Evolutionary conservation across 2,888 invertebrate species (phyloP).

Genomic region (Autographa gamma): DNA sequence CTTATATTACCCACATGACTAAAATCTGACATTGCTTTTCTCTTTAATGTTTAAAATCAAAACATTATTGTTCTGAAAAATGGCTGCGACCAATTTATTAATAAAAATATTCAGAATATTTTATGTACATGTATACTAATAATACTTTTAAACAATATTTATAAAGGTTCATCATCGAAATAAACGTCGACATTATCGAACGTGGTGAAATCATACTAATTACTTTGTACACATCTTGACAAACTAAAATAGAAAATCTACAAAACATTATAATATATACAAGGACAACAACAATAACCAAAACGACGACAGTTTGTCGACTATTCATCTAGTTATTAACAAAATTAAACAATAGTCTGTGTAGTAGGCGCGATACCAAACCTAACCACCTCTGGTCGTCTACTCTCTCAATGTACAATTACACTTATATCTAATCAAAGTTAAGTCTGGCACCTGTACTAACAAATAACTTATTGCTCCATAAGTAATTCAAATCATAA

Average conservation of each 20-base stretch:
- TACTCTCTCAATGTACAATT: slow-evolving; percentile 66
- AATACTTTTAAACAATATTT: slow-evolving; percentile 89
- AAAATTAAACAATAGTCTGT: slow-evolving; percentile 69
- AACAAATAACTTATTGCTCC: slow-evolving; percentile 71
- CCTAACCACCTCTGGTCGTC: slow-evolving; percentile 57
- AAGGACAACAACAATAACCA: slow-evolving; percentile 84
- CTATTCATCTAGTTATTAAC: slow-evolving; percentile 70
- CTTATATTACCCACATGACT: slow-evolving; percentile 60
- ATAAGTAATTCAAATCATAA: slow-evolving; percentile 64
- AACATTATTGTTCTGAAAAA: slow-evolving; percentile 49
- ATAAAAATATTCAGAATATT: slow-evolving; percentile 80
- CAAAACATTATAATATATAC: slow-evolving; percentile 85
- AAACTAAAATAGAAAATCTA: slow-evolving; percentile 87
- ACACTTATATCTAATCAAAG: slow-evolving; percentile 70
- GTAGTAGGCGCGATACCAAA: slow-evolving; percentile 58
- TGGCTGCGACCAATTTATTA: slow-evolving; percentile 69
- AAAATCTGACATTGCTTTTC: slow-evolving; percentile 58
- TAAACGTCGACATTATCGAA: slow-evolving; percentile 74
- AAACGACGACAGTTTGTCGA: slow-evolving; percentile 74
- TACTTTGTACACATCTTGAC: slow-evolving; percentile 86
- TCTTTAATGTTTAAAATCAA: slow-evolving; percentile 50
- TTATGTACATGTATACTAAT: slow-evolving; percentile 87
- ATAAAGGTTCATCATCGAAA: slow-evolving; percentile 77
- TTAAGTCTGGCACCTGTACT: slow-evolving; percentile 74
- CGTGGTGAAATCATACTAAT: slow-evolving; percentile 77